phyloP scores from a whole-genome alignment of 1,140 invertebrate genomes.

The Neotoxoptera formosana region DNA sequence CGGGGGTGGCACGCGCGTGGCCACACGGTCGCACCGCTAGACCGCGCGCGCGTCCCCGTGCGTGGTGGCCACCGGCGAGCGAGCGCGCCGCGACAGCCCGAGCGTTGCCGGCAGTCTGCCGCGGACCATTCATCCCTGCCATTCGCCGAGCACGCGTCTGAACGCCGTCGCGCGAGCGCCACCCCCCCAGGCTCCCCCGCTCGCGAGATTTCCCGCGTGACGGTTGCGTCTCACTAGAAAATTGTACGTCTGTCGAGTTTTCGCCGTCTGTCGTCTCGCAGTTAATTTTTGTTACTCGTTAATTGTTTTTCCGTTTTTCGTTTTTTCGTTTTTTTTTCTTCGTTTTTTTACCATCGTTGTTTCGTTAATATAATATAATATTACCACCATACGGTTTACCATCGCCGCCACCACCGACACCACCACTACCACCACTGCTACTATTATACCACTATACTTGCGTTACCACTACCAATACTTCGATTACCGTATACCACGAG shows the following conservation, averaged over 20 bases:
- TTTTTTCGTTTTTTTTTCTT: not conserved
- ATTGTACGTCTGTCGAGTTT: not conserved
- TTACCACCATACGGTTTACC: not conserved
- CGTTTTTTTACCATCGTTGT: not conserved
- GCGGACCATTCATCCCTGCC: slow-evolving; percentile 56
- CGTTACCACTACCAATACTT: not conserved
- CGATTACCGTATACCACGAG: not conserved
- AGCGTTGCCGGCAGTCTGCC: slow-evolving; percentile 49
- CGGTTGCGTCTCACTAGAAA: not conserved
- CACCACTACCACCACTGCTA: not conserved
- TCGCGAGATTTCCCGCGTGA: slow-evolving; percentile 19
- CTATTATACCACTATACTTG: no score
- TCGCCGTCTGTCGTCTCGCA: not conserved
- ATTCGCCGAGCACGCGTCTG: slow-evolving; percentile 48
- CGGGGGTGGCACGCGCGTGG: not conserved
- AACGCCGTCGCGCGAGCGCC: slow-evolving; percentile 29
- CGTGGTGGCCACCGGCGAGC: not conserved
- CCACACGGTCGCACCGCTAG: slow-evolving; percentile 30
- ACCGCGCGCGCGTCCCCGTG: slow-evolving; percentile 2
- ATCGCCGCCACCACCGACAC: not conserved
- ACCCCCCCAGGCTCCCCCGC: not conserved
- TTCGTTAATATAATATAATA: no score
- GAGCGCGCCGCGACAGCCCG: slow-evolving; percentile 23
- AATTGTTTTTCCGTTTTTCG: not conserved
- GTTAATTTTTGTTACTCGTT: not conserved